Conservation (phyloP, 2,797 vertebrate genomes). For the Chelonia mydas region DNA sequence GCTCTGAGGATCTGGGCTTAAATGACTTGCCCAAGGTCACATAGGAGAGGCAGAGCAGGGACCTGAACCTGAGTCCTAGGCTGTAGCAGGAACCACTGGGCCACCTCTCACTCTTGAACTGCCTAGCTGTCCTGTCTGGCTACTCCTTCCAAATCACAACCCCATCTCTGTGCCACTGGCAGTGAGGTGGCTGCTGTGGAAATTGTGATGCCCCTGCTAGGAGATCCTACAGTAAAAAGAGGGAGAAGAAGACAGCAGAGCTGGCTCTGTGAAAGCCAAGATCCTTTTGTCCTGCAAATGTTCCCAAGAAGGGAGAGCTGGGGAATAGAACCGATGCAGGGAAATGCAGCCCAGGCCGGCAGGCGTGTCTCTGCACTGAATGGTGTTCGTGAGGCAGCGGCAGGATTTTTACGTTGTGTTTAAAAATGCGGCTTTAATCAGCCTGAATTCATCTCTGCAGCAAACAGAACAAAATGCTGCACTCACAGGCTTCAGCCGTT, state of each 20-base stretch:
- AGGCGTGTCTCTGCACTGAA: not conserved
- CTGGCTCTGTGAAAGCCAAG: not conserved
- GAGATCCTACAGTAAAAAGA: not conserved
- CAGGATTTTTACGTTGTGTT: not conserved
- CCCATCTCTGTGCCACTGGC: not conserved
- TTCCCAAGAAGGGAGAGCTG: not conserved
- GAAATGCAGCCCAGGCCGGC: not conserved
- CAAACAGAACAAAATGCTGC: not conserved
- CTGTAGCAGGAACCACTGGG: fast-evolving
- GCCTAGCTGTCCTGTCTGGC: not conserved
- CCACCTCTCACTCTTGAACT: fast-evolving
- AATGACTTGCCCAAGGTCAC: too few species aligned
- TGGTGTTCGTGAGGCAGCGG: not conserved
- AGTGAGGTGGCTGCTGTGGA: not conserved
- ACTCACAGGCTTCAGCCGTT: fast-evolving
- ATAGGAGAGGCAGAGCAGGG: not conserved
- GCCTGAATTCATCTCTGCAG: not conserved
- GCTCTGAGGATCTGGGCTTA: too few species aligned
- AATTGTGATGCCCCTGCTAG: not conserved
- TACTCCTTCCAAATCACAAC: not conserved
- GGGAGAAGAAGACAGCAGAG: not conserved
- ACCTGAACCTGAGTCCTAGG: fast-evolving
- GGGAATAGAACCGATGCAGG: not conserved
- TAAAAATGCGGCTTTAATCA: fast-evolving
- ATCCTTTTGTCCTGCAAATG: not conserved